Evolutionary conservation across 1,140 invertebrate genomes (phyloP).

Genomic region (Drosophila guanche): DNA sequence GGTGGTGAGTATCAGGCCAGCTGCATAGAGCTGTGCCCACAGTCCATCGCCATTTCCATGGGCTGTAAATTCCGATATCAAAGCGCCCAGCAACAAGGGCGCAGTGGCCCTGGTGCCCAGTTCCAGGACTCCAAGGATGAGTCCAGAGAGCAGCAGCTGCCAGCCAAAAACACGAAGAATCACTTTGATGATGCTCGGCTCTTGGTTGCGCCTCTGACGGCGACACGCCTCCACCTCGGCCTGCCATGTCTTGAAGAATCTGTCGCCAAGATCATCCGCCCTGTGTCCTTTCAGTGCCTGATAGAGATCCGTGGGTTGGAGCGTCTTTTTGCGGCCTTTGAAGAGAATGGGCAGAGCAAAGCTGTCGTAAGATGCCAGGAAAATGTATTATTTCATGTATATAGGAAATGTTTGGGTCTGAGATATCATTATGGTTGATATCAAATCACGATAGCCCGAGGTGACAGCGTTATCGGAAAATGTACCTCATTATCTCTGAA

Average conservation of each 20-base stretch:
- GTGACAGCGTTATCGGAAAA: background rate
- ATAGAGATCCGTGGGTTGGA: constrained; percentile 85
- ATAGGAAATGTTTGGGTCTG: background rate
- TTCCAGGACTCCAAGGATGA: constrained; percentile 37
- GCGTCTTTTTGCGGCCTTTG: constrained; percentile 84
- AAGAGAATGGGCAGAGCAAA: constrained; percentile 84
- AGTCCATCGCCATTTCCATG: constrained; percentile 47
- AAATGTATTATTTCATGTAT: constrained; percentile 15
- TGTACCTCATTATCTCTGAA: constrained; percentile 3
- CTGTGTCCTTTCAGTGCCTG: constrained; percentile 85
- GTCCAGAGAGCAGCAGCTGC: constrained; percentile 43
- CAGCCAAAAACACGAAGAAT: constrained; percentile 57
- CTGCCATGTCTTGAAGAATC: constrained; percentile 66
- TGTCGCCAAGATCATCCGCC: constrained; percentile 58
- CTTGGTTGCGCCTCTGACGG: constrained; percentile 20
- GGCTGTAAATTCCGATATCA: constrained; percentile 60
- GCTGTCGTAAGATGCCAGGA: constrained; percentile 46
- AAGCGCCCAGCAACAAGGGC: constrained; percentile 58
- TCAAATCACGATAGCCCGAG: constrained; percentile 7
- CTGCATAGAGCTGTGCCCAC: constrained; percentile 85
- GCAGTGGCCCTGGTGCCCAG: constrained; percentile 52
- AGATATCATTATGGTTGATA: background rate
- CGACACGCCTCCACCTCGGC: constrained; percentile 39
- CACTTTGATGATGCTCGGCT: constrained; percentile 52
- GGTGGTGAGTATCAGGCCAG: constrained; percentile 85